Conservation (phyloP, 2,888 invertebrate species). For the Hyposoter didymator region DNA sequence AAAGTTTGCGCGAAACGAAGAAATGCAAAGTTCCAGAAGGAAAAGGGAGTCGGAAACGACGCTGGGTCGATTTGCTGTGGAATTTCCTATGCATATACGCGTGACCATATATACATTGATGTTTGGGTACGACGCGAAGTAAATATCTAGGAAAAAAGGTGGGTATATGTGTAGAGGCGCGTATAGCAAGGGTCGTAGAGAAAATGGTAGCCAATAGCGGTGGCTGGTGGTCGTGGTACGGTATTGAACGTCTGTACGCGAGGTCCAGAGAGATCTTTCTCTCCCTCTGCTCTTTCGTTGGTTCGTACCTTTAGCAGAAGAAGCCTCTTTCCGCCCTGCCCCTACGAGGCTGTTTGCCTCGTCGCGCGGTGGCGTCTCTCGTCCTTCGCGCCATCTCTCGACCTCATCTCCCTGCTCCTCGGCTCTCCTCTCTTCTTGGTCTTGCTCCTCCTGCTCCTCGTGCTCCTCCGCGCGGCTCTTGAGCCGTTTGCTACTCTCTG, state of each 20-base stretch:
- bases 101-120: slow-evolving; percentile 33
- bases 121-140: neutral
- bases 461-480: too few species aligned
- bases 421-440: slow-evolving; percentile 68
- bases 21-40: neutral
- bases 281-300: slow-evolving; percentile 53
- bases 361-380: slow-evolving; percentile 59
- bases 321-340: slow-evolving; percentile 55
- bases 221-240: slow-evolving; percentile 78
- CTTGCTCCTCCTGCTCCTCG: slow-evolving; percentile 69
- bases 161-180: slow-evolving; percentile 24
- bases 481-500: slow-evolving; percentile 67
- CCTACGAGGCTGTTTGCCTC: slow-evolving; percentile 66
- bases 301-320: slow-evolving; percentile 50
- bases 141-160: neutral
- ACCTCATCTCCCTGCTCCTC: slow-evolving; percentile 67
- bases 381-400: slow-evolving; percentile 65
- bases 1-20: neutral
- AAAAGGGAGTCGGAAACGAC: neutral
- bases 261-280: slow-evolving; percentile 78
- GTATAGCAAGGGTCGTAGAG: slow-evolving; percentile 67
- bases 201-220: slow-evolving; percentile 83
- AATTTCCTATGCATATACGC: neutral
- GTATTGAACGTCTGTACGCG: slow-evolving; percentile 83
- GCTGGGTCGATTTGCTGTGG: neutral